These are phyloP conservation scores for Tetrao urogallus DNA, from an alignment of 2,113 vertebrate genomes.

Conservation along the genomic window DNA sequence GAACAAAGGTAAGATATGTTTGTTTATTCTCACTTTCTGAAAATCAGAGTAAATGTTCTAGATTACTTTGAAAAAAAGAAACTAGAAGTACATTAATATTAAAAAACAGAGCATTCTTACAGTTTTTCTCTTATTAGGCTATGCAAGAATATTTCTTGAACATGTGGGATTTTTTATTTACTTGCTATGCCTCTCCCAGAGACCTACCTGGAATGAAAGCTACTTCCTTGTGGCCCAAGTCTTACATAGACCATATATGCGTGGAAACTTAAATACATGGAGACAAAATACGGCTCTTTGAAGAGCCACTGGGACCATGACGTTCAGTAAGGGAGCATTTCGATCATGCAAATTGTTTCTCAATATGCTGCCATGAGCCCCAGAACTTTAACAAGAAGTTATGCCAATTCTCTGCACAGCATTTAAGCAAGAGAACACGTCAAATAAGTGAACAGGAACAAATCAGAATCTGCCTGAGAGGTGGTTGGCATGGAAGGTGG, in stretches of 20 bases:
- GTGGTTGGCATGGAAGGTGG: not conserved
- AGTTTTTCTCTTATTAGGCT: not conserved
- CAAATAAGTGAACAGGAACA: not conserved
- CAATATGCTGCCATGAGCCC: not conserved
- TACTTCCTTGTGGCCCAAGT: not conserved
- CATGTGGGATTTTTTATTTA: not conserved
- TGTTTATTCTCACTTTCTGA: not conserved
- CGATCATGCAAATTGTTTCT: not conserved
- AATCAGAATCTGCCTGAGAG: not conserved
- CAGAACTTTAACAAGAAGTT: rapidly evolving
- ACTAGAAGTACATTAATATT: not conserved
- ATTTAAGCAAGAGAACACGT: not conserved
- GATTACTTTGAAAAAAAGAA: not conserved
- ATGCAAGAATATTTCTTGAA: not conserved
- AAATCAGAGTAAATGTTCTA: not conserved
- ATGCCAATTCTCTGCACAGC: not conserved
- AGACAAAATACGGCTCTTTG: not conserved
- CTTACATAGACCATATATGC: not conserved
- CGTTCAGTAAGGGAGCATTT: not conserved
- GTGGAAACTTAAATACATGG: no score
- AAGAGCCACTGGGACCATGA: not conserved
- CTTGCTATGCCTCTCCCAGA: not conserved
- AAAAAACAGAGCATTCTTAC: not conserved
- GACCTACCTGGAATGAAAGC: not conserved
- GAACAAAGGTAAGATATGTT: not conserved